Conservation (phyloP, 1,140 invertebrate species). For the Drosophila kikkawai region DNA sequence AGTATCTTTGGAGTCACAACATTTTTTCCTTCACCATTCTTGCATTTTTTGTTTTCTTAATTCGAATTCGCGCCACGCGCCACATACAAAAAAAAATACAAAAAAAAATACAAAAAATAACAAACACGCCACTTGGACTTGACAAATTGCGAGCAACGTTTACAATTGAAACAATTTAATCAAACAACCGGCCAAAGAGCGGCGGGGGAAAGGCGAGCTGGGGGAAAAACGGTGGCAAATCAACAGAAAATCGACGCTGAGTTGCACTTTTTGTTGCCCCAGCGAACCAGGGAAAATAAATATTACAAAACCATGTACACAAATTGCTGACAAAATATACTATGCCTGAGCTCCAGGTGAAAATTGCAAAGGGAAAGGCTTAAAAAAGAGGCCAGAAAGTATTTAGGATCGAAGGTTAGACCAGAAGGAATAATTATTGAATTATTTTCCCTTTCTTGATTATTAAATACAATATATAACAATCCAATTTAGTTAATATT, state of each 20-base stretch:
- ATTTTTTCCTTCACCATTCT: conserved; percentile 3
- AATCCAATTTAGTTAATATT: conserved; percentile 18
- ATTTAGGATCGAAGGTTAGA: background rate
- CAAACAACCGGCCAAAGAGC: conserved; percentile 39
- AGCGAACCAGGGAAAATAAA: conserved; percentile 23
- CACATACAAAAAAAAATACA: conserved; percentile 25
- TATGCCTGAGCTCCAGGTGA: background rate
- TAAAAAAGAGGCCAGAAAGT: background rate
- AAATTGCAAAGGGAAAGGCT: background rate
- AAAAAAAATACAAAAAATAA: conserved; percentile 18
- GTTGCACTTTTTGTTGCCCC: conserved; percentile 40
- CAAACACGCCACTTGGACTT: conserved; percentile 71
- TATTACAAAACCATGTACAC: conserved; percentile 2
- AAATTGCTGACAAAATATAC: conserved; percentile 19
- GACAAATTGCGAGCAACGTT: conserved; percentile 77
- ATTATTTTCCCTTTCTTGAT: background rate
- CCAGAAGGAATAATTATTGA: background rate
- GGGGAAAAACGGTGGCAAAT: conserved; percentile 29
- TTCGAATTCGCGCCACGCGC: conserved; percentile 61
- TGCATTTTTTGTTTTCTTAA: conserved; percentile 40
- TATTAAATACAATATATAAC: background rate
- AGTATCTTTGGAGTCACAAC: conserved; percentile 1
- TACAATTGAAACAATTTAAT: conserved; percentile 82
- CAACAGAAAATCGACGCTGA: conserved; percentile 37
- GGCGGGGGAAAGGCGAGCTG: conserved; percentile 9